Conservation (phyloP, 2,888 invertebrate genomes). For the Tineola bisselliella region DNA sequence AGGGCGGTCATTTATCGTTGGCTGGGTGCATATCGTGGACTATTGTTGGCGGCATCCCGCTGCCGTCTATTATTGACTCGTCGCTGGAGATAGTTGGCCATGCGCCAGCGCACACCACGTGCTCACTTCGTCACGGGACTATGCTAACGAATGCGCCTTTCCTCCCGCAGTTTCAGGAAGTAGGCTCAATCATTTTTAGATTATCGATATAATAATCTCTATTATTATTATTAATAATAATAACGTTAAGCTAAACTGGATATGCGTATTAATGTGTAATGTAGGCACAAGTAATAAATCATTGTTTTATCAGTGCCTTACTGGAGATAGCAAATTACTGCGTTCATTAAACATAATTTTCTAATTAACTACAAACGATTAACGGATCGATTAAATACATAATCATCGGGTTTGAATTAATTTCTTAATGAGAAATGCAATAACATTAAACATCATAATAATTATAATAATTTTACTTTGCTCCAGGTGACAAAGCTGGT, state of each 20-base stretch:
- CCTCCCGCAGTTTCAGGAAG: slow-evolving; percentile 17
- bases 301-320: neutral
- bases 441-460: neutral
- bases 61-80: slow-evolving; percentile 66
- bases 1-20: slow-evolving; percentile 6
- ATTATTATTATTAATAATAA: neutral
- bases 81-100: slow-evolving; percentile 63
- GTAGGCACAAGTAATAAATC: neutral
- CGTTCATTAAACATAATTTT: neutral
- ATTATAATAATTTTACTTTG: neutral
- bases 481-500: slow-evolving; percentile 8
- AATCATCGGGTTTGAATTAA: neutral
- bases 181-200: slow-evolving; percentile 1
- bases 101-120: slow-evolving; percentile 61
- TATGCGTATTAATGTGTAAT: too few relatives aligned
- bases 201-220: neutral
- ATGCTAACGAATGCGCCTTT: slow-evolving; percentile 14
- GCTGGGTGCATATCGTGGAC: slow-evolving; percentile 28
- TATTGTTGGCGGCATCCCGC: slow-evolving; percentile 67
- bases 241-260: too few relatives aligned
- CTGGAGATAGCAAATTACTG: neutral
- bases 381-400: neutral
- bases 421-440: neutral
- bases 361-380: neutral
- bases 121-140: slow-evolving; percentile 55